Percentiles rank a stretch among this genome's conserved stretches.
phyloP scores from a whole-genome alignment of 23 tunicate genomes.

The Ciona savignyi region DNA sequence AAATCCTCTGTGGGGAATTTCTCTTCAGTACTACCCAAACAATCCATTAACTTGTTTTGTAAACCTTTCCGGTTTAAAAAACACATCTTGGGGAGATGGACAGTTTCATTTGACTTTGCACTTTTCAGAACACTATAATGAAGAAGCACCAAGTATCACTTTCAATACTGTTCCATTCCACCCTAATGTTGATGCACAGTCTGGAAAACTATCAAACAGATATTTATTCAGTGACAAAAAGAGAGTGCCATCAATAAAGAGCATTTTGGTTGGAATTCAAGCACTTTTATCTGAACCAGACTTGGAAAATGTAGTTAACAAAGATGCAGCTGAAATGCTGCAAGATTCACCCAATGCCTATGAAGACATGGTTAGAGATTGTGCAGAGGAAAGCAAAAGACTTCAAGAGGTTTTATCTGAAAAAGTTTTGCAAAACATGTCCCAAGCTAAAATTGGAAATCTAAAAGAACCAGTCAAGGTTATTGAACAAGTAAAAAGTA shows the following conservation, averaged over 20 bases:
- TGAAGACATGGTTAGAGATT: constrained; percentile 36
- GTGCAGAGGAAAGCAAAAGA: constrained; percentile 57
- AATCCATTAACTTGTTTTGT: constrained; percentile 49
- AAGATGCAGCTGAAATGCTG: constrained; percentile 49
- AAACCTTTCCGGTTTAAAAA: constrained; percentile 48
- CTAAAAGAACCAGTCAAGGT: background rate
- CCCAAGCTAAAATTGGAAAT: background rate
- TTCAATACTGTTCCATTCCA: constrained; percentile 90
- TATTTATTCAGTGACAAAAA: background rate
- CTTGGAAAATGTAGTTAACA: constrained; percentile 57
- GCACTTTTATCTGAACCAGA: constrained; percentile 64
- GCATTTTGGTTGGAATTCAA: background rate
- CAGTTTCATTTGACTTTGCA: constrained; percentile 51
- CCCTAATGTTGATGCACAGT: constrained; percentile 48
- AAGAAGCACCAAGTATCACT: constrained; percentile 43
- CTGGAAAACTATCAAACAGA: background rate
- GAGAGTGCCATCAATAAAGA: background rate
- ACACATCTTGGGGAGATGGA: constrained; percentile 57
- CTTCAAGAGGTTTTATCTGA: constrained; percentile 8
- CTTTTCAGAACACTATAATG: constrained; percentile 72
- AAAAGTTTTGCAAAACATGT: background rate
- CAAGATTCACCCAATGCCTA: constrained; percentile 37
- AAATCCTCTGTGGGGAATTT: constrained; percentile 63
- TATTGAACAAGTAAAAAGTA: background rate
- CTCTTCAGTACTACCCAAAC: constrained; percentile 26